These are phyloP conservation scores for Pentamera pediparva DNA, from an alignment of 53 echinoderm and acorn worm species.

Conservation along the genomic window DNA sequence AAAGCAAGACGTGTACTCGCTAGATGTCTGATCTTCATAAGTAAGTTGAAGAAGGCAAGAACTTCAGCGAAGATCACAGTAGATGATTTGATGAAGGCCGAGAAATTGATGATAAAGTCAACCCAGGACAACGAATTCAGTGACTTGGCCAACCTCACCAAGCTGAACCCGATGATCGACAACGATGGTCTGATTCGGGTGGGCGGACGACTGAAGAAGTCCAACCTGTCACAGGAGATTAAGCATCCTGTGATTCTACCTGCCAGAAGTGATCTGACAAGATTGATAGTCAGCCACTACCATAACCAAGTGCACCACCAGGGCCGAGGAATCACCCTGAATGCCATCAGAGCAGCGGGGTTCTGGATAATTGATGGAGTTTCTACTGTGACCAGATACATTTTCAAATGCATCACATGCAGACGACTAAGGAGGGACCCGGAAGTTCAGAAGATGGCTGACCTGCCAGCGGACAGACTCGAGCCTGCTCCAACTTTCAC, in stretches of 20 bases:
- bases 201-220: too few relatives aligned
- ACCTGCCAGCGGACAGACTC: constrained; percentile 9
- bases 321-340: too few relatives aligned
- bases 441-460: constrained; percentile 18
- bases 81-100: neutral
- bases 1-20: too few relatives aligned
- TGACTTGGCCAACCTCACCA: constrained; percentile 37
- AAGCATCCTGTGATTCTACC: too few relatives aligned
- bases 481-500: constrained; percentile 6
- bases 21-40: too few relatives aligned
- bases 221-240: too few relatives aligned
- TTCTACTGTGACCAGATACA: neutral
- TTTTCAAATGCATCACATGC: neutral
- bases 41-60: neutral
- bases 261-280: too few relatives aligned
- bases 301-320: constrained; percentile 11
- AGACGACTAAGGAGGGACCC: too few relatives aligned
- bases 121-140: neutral
- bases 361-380: constrained; percentile 22
- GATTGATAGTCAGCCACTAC: too few relatives aligned
- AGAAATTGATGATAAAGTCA: neutral
- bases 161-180: too few relatives aligned
- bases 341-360: too few relatives aligned
- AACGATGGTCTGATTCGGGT: constrained; percentile 32
- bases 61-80: neutral